These are phyloP conservation scores for Heliconius hortense DNA, from an alignment of 2,888 invertebrate species.

Conservation along the genomic window DNA sequence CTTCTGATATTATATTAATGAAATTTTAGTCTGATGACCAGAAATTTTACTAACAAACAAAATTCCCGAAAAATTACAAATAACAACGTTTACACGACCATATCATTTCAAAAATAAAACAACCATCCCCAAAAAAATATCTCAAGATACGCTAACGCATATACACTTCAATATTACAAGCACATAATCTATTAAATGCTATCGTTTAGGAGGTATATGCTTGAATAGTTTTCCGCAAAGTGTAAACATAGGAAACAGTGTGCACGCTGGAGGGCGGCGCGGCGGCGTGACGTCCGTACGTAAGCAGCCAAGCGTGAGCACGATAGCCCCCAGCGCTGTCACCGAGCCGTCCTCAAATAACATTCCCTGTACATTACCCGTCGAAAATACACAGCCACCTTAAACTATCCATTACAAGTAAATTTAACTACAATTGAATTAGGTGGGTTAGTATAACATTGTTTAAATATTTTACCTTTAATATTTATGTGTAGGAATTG, in stretches of 20 bases:
- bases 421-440: background rate
- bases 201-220: slow-evolving; percentile 16
- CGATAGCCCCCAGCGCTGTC: slow-evolving; percentile 58
- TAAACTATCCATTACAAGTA: slow-evolving; percentile 20
- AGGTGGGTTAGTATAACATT: background rate
- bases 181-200: slow-evolving; percentile 16
- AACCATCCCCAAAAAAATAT: background rate
- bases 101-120: too few relatives aligned
- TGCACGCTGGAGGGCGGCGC: slow-evolving; percentile 48
- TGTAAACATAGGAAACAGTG: slow-evolving; percentile 45
- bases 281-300: slow-evolving; percentile 39
- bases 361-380: slow-evolving; percentile 45
- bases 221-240: slow-evolving; percentile 29
- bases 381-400: slow-evolving; percentile 20
- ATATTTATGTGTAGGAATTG: too few relatives aligned
- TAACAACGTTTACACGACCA: too few relatives aligned
- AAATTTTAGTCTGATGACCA: too few relatives aligned
- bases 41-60: too few relatives aligned
- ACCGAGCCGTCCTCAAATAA: slow-evolving; percentile 48
- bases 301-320: slow-evolving; percentile 57
- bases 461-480: background rate
- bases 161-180: background rate
- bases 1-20: too few relatives aligned
- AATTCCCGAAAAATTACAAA: too few relatives aligned
- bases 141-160: background rate